A percentile compares a stretch with the other conserved stretches of the same genome.
These are phyloP conservation scores for Nannobrachium achirus DNA, from an alignment of 2,113 vertebrate genomes.

Conservation along the genomic window DNA sequence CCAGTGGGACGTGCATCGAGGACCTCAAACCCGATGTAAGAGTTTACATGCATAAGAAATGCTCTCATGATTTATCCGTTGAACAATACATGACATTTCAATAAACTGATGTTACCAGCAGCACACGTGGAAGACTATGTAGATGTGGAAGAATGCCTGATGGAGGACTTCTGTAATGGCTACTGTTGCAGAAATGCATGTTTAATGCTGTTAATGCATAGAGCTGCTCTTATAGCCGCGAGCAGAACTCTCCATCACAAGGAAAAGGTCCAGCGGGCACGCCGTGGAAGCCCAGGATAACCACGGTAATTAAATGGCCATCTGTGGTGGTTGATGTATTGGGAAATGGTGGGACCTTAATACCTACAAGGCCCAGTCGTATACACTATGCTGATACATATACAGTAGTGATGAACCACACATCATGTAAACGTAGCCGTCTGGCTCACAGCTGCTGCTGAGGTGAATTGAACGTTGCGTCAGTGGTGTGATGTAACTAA, in stretches of 20 bases:
- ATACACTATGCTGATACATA: constrained; percentile 56
- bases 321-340: constrained; percentile 33
- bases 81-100: too few relatives aligned
- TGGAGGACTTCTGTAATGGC: too few relatives aligned
- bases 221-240: neutral
- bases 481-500: too few relatives aligned
- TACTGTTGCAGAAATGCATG: too few relatives aligned
- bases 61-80: too few relatives aligned
- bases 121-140: too few relatives aligned
- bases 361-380: neutral
- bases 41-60: too few relatives aligned
- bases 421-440: constrained; percentile 45
- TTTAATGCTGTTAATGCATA: constrained; percentile 8
- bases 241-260: constrained; percentile 26
- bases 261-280: constrained; percentile 32
- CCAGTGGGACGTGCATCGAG: too few relatives aligned
- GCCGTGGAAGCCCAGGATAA: constrained; percentile 32
- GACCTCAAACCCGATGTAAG: too few relatives aligned
- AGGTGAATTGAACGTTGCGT: constrained; percentile 20
- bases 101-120: too few relatives aligned
- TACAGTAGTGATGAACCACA: neutral
- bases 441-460: constrained; percentile 22
- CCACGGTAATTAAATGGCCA: constrained; percentile 50
- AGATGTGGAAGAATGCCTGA: too few relatives aligned
- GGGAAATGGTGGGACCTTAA: constrained; percentile 34